These are phyloP conservation scores for Nylanderia fulva DNA, from an alignment of 1,140 invertebrate species.

Conservation along the genomic window DNA sequence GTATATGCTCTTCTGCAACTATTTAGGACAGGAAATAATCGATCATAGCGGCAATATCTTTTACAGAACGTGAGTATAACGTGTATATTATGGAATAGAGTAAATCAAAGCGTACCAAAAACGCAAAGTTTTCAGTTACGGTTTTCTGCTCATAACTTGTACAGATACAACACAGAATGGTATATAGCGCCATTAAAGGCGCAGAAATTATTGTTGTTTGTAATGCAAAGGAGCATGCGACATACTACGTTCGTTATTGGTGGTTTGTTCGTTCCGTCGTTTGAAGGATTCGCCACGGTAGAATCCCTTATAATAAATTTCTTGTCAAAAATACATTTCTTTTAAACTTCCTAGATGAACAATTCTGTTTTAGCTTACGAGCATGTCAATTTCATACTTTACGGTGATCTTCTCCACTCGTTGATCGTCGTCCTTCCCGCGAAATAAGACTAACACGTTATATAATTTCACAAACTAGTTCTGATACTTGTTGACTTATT, in stretches of 20 bases:
- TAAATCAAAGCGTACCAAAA: background rate
- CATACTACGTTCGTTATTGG: constrained; percentile 28
- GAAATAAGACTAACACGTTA: background rate
- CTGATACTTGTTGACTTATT: background rate
- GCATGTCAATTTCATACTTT: constrained; percentile 6
- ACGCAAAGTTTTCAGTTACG: background rate
- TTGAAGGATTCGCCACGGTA: constrained; percentile 66
- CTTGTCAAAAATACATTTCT: background rate
- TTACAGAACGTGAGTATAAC: constrained; percentile 39
- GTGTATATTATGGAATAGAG: background rate
- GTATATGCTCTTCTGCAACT: constrained; percentile 23
- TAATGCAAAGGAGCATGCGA: constrained; percentile 59
- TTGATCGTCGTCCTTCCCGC: background rate
- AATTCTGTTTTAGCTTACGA: constrained; percentile 19
- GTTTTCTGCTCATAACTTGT: background rate
- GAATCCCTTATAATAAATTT: background rate
- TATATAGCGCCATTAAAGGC: constrained; percentile 35
- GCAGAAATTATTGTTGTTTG: constrained; percentile 60
- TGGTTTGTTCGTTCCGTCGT: constrained; percentile 45
- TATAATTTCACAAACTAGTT: background rate
- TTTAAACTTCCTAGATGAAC: background rate
- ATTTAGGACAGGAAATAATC: constrained; percentile 18
- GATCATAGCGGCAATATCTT: constrained; percentile 40
- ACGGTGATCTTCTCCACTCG: background rate
- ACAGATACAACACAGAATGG: constrained; percentile 63